Evolutionary conservation across 2,888 invertebrate genomes (phyloP).

Genomic region (Pollenia amentaria): DNA sequence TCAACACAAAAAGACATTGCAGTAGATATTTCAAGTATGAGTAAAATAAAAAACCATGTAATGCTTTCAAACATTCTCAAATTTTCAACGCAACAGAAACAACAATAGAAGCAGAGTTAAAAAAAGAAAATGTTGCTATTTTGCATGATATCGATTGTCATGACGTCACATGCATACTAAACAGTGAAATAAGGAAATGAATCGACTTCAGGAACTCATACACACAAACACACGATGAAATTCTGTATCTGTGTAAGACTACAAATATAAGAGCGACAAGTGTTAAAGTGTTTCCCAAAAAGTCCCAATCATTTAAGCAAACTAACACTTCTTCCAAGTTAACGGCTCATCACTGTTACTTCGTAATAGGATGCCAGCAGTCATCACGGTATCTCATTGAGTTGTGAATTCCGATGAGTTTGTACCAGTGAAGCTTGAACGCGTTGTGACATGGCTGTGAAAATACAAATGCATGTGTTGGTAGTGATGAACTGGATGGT

Average conservation of each 20-base stretch:
- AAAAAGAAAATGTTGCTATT: conserved; percentile 66
- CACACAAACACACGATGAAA: not conserved
- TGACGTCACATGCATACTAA: conserved; percentile 73
- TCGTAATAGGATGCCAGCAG: conserved; percentile 23
- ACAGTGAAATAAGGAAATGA: conserved; percentile 25
- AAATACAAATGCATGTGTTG: not conserved
- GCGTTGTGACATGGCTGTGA: conserved; percentile 62
- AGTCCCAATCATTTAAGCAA: conserved; percentile 23
- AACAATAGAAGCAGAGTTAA: not conserved
- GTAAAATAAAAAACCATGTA: conserved; percentile 28
- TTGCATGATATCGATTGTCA: conserved; percentile 76
- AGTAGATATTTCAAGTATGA: conserved; percentile 15
- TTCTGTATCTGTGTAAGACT: not conserved
- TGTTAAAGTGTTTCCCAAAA: not conserved
- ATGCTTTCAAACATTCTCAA: conserved; percentile 3
- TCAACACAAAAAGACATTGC: conserved; percentile 30
- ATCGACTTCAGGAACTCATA: not conserved
- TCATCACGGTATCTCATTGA: conserved; percentile 73
- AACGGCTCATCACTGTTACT: conserved; percentile 58
- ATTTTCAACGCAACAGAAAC: conserved; percentile 17
- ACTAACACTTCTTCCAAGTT: conserved; percentile 51
- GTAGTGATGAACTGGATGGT: not conserved
- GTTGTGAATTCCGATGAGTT: conserved; percentile 73
- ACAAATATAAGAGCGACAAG: too few relatives aligned
- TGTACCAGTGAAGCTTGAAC: conserved; percentile 6